A percentile compares a stretch with the other conserved stretches of the same genome.
Conservation (phyloP, 2,113 vertebrate species). For the Saccopteryx bilineata region DNA sequence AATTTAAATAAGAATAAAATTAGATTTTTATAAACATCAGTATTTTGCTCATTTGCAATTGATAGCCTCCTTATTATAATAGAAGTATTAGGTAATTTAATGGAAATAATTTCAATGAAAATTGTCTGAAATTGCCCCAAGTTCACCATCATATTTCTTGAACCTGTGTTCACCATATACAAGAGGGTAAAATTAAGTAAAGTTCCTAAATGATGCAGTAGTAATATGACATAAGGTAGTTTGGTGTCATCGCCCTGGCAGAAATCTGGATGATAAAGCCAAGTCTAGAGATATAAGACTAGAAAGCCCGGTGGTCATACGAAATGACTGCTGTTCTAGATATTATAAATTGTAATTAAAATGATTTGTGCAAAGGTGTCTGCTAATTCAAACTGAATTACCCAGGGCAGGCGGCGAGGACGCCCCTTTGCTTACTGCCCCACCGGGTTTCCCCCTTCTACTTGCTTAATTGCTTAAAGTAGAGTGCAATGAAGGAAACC, state of each 20-base stretch:
- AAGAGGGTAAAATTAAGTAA: neutral
- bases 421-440: no score
- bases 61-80: neutral
- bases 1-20: neutral
- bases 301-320: no score
- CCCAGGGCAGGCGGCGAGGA: no score
- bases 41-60: neutral
- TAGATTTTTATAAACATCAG: neutral
- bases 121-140: neutral
- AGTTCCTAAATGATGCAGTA: neutral
- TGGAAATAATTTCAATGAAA: neutral
- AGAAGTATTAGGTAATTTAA: neutral
- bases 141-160: neutral
- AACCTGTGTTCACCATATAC: neutral
- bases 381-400: no score
- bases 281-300: neutral
- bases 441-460: no score
- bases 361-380: no score
- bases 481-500: no score
- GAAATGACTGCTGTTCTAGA: no score
- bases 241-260: neutral
- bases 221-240: neutral
- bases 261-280: neutral
- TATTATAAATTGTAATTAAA: no score
- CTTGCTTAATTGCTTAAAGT: no score